Evolutionary conservation across 2,888 invertebrate species (phyloP), one percentile per base, ranked within the genome.

Genomic region (Drosophila colorata): DNA sequence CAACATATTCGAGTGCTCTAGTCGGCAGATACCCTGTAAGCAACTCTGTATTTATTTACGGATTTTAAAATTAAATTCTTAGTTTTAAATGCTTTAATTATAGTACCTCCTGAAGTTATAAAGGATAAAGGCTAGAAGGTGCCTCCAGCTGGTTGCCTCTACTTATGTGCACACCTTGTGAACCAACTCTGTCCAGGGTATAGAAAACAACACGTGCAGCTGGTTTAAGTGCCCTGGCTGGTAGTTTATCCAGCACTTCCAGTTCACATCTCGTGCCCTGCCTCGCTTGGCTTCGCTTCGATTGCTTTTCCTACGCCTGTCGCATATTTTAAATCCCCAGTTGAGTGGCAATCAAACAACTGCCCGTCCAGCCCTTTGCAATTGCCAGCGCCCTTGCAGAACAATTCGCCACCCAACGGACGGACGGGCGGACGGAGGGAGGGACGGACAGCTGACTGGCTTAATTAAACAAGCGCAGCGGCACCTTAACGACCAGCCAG

Each of bases 261-360:
- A 43, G 28, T n/a, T 37, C 31, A 25, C 23, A 38, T 37, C 25
- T 59, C 28, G 1, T 6, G 13, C 40, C 25, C 41, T 9, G 51
- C 47, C 38, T 37, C 18, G 33, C 20, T 57, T 52, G 56, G 68
- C 61, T 61, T 66, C 69, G 84, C 60, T 59, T 82, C 73, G 86
- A 87, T 82, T 85, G 81, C 85, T 79, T 78, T 74, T 64, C 72
- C 85, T 82, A 83, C 87, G 86, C 82, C 83, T 70, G 87, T 77
- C 83, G 83, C 87, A 83, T 83, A 87, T 85, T 83, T 83, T 82
- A 83, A 83, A 85, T 83, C 87, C 83, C 83, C 69, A 85, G 86
- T 82, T 83, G 83, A 85, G 86, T 83, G 87, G 82, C 83, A 83
- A 83, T 83, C 83, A 83, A 85, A 70, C 77, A 70, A 35, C 59